Evolutionary conservation across 2,888 invertebrate species (phyloP), one percentile per base, ranked within the genome.

Genomic region (Theristus sp.): DNA sequence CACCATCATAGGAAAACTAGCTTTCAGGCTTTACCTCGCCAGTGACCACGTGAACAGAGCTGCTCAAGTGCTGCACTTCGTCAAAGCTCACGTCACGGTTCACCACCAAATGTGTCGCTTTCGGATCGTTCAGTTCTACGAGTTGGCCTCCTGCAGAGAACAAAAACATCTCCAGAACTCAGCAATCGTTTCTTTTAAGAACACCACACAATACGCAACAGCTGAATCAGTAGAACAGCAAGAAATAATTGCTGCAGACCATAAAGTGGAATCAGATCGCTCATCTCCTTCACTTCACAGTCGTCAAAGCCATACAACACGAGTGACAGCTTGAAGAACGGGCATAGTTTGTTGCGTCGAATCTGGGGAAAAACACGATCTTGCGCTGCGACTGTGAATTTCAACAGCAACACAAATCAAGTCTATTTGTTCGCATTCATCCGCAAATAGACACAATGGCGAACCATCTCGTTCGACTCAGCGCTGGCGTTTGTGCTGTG

Each of bases 401-500:
- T n/a, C n/a, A 38, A 38, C 38, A 38, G 38, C 10, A 38, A 13
- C 38, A 38, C 20, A 38, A n/a, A 49, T n/a, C n/a, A 49, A 49
- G 49, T n/a, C n/a, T 49, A 13, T 38, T 38, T 38, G 38, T 6
- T 13, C 6, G 38, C 38, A 38, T 38, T 38, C 6, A 38, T 17
- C 17, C 38, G 38, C 10, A 13, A 6, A 13, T 6, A 38, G 38
- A 38, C 20, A 27, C 22, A 52, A 20, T 49, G 52, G 66, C 71
- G 63, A 67, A 78, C 77, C 70, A 78, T 67, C 62, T 81, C 79
- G 63, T 85, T 84, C 66, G 83, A 81, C 47, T 82, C 83, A 64
- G 87, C 87, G 68, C 80, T 78, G 75, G 84, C 84, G 61, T 81
- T 79, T 62, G 82, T 74, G 70, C 74, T 70, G 61, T 75, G 70